Conservation (phyloP, 2,113 vertebrate genomes). For the Anseranas semipalmata region DNA sequence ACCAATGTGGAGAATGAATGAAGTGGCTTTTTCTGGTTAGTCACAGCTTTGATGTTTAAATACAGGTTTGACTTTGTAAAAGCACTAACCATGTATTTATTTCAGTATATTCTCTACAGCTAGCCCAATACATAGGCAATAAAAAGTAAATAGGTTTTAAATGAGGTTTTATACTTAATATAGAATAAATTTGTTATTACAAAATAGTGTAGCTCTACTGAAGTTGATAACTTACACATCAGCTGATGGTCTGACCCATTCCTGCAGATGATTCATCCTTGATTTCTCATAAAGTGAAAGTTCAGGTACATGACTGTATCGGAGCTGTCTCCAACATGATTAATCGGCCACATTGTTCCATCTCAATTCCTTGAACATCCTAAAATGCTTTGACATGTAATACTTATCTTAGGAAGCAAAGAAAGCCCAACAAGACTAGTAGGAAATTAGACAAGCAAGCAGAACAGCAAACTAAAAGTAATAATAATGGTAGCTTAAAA, state of each 20-base stretch:
- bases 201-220: background rate
- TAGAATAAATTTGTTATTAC: background rate
- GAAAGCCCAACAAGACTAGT: background rate
- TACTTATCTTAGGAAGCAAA: background rate
- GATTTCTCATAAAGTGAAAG: background rate
- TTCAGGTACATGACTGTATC: background rate
- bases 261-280: background rate
- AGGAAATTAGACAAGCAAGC: background rate
- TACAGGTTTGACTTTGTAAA: background rate
- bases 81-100: background rate
- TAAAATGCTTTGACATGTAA: background rate
- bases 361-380: background rate
- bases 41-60: slow-evolving; percentile 4
- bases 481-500: background rate
- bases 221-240: background rate
- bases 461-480: background rate
- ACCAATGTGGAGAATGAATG: background rate
- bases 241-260: background rate
- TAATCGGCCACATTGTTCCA: background rate
- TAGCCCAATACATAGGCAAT: background rate
- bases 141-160: background rate
- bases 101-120: background rate
- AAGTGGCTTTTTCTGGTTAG: background rate
- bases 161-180: background rate
- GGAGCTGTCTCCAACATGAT: background rate